A percentile compares a stretch with the other conserved stretches of the same genome.
Conservation (phyloP, 2,797 vertebrate species). For the Mormyrus proboscirostris region DNA sequence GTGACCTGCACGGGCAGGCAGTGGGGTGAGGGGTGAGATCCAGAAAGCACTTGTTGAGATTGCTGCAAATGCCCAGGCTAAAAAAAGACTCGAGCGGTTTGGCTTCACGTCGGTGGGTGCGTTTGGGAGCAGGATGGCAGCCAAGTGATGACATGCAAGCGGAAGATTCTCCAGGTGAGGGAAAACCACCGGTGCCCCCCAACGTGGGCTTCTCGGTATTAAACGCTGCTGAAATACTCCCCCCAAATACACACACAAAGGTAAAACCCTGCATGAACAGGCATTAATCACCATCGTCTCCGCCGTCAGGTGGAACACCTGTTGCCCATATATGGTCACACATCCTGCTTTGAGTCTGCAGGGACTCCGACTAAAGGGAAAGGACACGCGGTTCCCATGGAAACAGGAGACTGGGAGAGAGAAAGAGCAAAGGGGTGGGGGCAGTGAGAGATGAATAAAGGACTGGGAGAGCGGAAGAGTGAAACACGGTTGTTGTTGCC, state of each 20-base stretch:
- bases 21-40: neutral
- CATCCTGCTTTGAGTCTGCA: slow-evolving; percentile 52
- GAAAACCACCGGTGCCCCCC: neutral
- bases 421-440: slow-evolving; percentile 48
- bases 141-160: neutral
- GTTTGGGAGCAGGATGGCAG: neutral
- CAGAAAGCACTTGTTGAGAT: neutral
- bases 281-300: neutral
- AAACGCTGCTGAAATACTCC: neutral
- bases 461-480: neutral
- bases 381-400: slow-evolving; percentile 71
- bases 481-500: neutral
- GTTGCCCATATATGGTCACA: slow-evolving; percentile 60
- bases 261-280: neutral
- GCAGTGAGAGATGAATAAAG: slow-evolving; percentile 11
- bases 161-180: neutral
- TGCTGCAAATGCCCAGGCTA: neutral
- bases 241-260: neutral
- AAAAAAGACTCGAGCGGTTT: neutral
- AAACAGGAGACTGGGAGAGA: slow-evolving; percentile 50
- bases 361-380: slow-evolving; percentile 58
- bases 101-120: neutral
- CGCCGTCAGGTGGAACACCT: slow-evolving; percentile 18
- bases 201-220: neutral
- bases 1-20: neutral